Evolutionary conservation across 2,113 vertebrate genomes (phyloP).

Genomic region (Dromiciops gliroides): DNA sequence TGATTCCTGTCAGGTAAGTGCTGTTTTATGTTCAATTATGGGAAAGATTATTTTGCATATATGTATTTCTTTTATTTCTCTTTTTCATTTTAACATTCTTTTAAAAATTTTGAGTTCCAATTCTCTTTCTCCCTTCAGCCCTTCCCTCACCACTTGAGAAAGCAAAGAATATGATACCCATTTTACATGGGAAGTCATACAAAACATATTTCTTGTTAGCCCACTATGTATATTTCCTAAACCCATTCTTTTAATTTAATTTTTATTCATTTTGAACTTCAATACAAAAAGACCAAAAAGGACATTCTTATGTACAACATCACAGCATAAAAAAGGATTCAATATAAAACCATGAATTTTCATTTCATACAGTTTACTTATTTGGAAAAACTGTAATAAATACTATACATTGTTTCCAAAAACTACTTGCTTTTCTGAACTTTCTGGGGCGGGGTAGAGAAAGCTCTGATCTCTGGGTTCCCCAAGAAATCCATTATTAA

Average conservation of each 20-base stretch:
- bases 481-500: no score
- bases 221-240: not conserved
- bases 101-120: not conserved
- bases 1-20: conserved; percentile 92
- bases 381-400: not conserved
- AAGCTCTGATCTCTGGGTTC: no score
- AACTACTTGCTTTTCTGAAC: not conserved
- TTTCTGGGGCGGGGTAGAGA: no score
- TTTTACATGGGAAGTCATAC: not conserved
- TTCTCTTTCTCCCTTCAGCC: not conserved
- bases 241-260: not conserved
- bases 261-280: not conserved
- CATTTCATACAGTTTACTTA: not conserved
- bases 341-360: not conserved
- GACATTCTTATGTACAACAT: not conserved
- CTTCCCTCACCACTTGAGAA: not conserved
- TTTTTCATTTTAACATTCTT: not conserved
- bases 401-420: not conserved
- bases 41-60: not conserved
- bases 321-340: not conserved
- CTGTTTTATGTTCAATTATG: not conserved
- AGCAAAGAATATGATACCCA: not conserved
- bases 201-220: not conserved
- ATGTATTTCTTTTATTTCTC: not conserved
- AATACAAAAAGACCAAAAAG: not conserved